Evolutionary conservation across 1,140 invertebrate species (phyloP).

Genomic region (Macrosteles quadrilineatus): DNA sequence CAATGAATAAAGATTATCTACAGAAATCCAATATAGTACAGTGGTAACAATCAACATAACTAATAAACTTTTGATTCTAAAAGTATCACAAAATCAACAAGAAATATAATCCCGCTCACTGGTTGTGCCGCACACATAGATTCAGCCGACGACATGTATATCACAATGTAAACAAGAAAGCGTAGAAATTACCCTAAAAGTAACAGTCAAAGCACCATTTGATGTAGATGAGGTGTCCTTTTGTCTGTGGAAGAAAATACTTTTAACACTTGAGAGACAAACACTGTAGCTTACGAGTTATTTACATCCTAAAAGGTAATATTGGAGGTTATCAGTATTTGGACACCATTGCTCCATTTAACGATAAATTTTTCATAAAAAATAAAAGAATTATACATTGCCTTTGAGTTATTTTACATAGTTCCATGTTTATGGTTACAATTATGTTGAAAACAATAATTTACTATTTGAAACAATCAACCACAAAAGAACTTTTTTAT

Average conservation of each 20-base stretch:
- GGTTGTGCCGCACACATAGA: not conserved
- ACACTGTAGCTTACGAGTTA: too few relatives aligned
- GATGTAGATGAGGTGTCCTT: conserved; percentile 1
- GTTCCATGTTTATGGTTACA: too few relatives aligned
- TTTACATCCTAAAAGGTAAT: too few relatives aligned
- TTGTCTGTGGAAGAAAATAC: conserved; percentile 6
- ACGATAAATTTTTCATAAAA: too few relatives aligned
- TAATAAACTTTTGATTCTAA: not conserved
- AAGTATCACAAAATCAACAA: conserved; percentile 14
- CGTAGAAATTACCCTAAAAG: conserved; percentile 10
- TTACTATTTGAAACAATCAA: too few relatives aligned
- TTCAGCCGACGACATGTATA: conserved; percentile 3
- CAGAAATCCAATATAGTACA: not conserved
- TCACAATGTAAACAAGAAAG: conserved; percentile 13
- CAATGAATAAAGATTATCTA: not conserved
- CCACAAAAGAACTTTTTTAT: too few relatives aligned
- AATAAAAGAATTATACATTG: too few relatives aligned
- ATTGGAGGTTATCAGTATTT: too few relatives aligned
- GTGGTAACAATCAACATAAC: conserved; percentile 1
- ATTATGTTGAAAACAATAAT: too few relatives aligned
- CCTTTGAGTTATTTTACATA: too few relatives aligned
- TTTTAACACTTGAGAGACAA: too few relatives aligned
- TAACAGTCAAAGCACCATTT: conserved; percentile 7
- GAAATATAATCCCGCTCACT: not conserved
- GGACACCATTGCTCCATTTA: too few relatives aligned